Conservation (phyloP, 2,797 vertebrate genomes). For the Anisognathus igniventris region DNA sequence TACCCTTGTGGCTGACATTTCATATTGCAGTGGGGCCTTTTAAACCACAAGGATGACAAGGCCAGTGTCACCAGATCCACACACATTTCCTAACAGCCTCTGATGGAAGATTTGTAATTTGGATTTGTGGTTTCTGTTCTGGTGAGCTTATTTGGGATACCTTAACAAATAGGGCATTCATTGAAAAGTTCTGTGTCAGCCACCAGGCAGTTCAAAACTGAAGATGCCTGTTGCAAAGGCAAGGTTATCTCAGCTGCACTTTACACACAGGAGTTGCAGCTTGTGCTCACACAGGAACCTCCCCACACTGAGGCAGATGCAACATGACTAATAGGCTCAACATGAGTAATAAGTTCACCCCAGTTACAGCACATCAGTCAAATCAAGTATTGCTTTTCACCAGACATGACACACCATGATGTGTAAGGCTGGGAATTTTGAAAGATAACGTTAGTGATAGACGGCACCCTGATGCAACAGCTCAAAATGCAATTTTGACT, state of each 20-base stretch:
- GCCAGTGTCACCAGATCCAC: background rate
- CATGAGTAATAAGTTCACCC: conserved; percentile 48
- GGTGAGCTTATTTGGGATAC: background rate
- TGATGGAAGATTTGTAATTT: background rate
- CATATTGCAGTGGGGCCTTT: background rate
- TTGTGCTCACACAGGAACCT: background rate
- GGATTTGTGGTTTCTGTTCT: background rate
- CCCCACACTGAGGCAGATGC: background rate
- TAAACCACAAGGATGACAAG: background rate
- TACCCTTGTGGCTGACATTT: background rate
- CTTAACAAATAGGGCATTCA: background rate
- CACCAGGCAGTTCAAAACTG: background rate
- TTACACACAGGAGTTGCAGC: background rate
- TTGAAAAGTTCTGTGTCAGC: background rate
- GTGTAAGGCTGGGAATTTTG: conserved; percentile 57
- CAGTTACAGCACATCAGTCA: conserved; percentile 52
- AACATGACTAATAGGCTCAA: conserved; percentile 28
- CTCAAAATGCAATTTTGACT: background rate
- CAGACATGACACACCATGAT: conserved; percentile 65
- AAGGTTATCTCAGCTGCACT: background rate
- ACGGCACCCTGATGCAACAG: conserved; percentile 31
- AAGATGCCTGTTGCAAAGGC: background rate
- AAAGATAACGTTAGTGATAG: conserved; percentile 43
- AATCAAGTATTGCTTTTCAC: conserved; percentile 25
- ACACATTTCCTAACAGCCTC: background rate